Conservation (phyloP, 2,888 invertebrate genomes). For the Mesodorylaimus sp. region DNA sequence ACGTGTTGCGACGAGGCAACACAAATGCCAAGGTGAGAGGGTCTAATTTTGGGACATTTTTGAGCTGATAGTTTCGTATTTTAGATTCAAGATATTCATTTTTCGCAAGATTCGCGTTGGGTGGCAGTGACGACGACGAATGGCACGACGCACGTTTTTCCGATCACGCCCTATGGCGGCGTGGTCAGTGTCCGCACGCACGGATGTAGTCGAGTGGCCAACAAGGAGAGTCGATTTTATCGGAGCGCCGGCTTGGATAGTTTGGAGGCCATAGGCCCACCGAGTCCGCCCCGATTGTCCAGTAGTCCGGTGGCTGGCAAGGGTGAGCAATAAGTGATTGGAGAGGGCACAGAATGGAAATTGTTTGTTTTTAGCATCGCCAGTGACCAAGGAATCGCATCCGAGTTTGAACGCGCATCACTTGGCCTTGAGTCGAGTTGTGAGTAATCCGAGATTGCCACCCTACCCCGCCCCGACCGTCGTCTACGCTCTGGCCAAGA, state of each 20-base stretch:
- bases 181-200: slow-evolving; percentile 76
- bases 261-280: slow-evolving; percentile 6
- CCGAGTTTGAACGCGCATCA: slow-evolving; percentile 6
- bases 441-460: slow-evolving; percentile 61
- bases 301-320: slow-evolving; percentile 1
- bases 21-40: slow-evolving; percentile 67
- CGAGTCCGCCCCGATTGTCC: background rate
- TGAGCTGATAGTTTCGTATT: slow-evolving; percentile 11
- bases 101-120: slow-evolving; percentile 82
- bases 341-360: background rate
- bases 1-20: slow-evolving; percentile 78
- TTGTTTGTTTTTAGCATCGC: slow-evolving; percentile 16
- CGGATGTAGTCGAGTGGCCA: slow-evolving; percentile 76
- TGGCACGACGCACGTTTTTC: slow-evolving; percentile 94
- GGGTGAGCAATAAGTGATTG: background rate
- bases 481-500: slow-evolving; percentile 61
- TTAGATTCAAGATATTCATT: slow-evolving; percentile 58
- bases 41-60: background rate
- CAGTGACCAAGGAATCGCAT: slow-evolving; percentile 7
- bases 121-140: slow-evolving; percentile 71
- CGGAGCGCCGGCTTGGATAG: slow-evolving; percentile 69
- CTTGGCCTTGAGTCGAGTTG: slow-evolving; percentile 13
- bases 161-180: slow-evolving; percentile 69
- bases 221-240: slow-evolving; percentile 57
- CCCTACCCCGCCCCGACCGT: slow-evolving; percentile 71